These are phyloP conservation scores for Urocynchramus pylzowi DNA, from an alignment of 2,113 vertebrate genomes.

Conservation along the genomic window DNA sequence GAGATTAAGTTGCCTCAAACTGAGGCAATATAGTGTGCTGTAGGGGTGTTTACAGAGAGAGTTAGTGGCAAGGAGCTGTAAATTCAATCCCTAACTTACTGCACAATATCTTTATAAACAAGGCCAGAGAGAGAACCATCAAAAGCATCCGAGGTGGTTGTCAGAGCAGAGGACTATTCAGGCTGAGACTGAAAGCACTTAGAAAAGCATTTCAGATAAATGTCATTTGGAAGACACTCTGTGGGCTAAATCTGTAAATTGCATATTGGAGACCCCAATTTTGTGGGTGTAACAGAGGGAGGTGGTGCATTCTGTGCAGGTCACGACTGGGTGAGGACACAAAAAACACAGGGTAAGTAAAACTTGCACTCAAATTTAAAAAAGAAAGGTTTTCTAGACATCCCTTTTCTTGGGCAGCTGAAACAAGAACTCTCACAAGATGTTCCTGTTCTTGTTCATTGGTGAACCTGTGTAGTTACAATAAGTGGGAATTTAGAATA, in stretches of 20 bases:
- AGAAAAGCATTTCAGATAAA: neutral
- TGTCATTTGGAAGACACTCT: neutral
- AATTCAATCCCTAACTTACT: neutral
- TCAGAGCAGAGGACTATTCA: neutral
- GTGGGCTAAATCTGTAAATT: neutral
- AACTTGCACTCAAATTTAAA: neutral
- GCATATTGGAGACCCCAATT: accelerated
- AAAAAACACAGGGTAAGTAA: neutral
- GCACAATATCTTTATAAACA: neutral
- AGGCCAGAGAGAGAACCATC: neutral
- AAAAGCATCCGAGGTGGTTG: neutral
- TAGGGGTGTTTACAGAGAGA: neutral
- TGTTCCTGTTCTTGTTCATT: neutral
- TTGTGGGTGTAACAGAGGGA: neutral
- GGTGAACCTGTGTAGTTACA: neutral
- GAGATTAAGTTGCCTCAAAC: neutral
- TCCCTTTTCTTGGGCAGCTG: neutral
- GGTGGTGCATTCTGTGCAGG: neutral
- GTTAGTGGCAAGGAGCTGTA: neutral
- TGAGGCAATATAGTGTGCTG: neutral
- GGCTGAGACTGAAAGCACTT: neutral
- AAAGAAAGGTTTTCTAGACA: neutral
- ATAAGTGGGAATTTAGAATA: neutral
- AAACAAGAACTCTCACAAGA: neutral
- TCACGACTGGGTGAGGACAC: neutral